Evolutionary conservation across 2,888 invertebrate genomes (phyloP).

Genomic region (Macrophya annulata): DNA sequence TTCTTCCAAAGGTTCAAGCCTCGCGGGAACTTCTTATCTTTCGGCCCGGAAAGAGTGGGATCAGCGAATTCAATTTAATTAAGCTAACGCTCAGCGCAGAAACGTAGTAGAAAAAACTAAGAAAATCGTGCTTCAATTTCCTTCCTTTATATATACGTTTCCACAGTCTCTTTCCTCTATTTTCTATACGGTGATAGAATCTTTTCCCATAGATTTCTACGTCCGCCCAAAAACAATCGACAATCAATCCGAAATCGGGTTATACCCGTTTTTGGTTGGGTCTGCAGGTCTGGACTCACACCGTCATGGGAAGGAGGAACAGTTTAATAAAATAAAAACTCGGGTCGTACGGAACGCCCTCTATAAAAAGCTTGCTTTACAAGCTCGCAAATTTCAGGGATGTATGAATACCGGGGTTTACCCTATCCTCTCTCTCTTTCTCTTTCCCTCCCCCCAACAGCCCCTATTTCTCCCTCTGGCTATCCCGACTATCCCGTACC

Average conservation of each 20-base stretch:
- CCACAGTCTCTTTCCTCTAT: background rate
- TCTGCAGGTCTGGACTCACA: background rate
- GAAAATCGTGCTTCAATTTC: background rate
- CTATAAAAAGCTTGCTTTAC: conserved; percentile 55
- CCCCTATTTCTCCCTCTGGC: conserved; percentile 18
- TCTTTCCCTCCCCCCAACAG: conserved; percentile 5
- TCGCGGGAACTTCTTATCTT: conserved; percentile 60
- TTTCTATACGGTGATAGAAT: background rate
- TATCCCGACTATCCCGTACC: conserved; percentile 8
- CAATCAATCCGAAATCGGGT: conserved; percentile 36
- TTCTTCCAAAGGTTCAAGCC: conserved; percentile 58
- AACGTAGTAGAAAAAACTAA: background rate
- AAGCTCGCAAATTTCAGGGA: conserved; percentile 55
- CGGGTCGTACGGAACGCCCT: conserved; percentile 48
- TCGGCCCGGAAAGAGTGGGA: conserved; percentile 34
- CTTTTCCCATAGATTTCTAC: conserved; percentile 2
- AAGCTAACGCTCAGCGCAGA: conserved; percentile 14
- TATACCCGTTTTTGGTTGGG: background rate
- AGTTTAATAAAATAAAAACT: conserved; percentile 50
- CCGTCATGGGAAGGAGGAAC: background rate
- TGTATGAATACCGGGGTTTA: conserved; percentile 54
- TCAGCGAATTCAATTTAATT: conserved; percentile 57
- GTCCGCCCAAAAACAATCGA: background rate
- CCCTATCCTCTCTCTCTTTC: conserved; percentile 41
- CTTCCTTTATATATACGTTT: background rate